phyloP scores from a whole-genome alignment of 2,797 vertebrate species.

The Pangasius macronema region DNA sequence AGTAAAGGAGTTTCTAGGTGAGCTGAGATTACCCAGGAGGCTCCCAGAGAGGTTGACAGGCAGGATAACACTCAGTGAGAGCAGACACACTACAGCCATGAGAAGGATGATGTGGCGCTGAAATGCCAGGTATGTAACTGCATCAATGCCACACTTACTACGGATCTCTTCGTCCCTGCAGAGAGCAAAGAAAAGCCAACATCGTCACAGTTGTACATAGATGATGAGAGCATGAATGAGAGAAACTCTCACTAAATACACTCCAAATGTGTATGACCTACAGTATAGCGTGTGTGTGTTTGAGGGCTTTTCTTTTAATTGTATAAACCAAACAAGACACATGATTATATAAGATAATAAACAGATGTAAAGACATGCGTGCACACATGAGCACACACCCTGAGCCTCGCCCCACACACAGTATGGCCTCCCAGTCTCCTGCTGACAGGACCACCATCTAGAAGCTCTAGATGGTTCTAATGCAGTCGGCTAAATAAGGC shows the following conservation, averaged over 20 bases:
- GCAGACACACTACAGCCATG: constrained; percentile 85
- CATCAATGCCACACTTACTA: constrained; percentile 92
- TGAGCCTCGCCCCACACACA: constrained; percentile 49
- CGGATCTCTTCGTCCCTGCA: constrained; percentile 92
- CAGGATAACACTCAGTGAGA: constrained; percentile 91
- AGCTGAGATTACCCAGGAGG: constrained; percentile 81
- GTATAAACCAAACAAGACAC: constrained; percentile 21
- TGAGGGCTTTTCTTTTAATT: constrained; percentile 18
- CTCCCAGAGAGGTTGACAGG: constrained; percentile 93
- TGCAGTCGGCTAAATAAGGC: constrained; percentile 71
- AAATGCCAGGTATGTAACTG: constrained; percentile 93
- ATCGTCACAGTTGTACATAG: not conserved
- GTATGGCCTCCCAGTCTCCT: constrained; percentile 41
- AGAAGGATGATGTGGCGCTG: constrained; percentile 93
- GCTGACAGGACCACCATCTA: constrained; percentile 43
- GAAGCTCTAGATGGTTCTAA: constrained; percentile 49
- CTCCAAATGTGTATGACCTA: not conserved
- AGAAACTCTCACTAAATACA: not conserved
- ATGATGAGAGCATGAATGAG: not conserved
- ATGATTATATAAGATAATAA: constrained; percentile 33
- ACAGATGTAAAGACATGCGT: constrained; percentile 33
- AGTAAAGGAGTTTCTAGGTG: not conserved
- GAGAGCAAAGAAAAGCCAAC: constrained; percentile 27
- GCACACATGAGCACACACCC: constrained; percentile 34
- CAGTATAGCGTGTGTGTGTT: constrained; percentile 10